phyloP scores from a whole-genome alignment of 1,140 invertebrate species.

The Drosophila neocordata region DNA sequence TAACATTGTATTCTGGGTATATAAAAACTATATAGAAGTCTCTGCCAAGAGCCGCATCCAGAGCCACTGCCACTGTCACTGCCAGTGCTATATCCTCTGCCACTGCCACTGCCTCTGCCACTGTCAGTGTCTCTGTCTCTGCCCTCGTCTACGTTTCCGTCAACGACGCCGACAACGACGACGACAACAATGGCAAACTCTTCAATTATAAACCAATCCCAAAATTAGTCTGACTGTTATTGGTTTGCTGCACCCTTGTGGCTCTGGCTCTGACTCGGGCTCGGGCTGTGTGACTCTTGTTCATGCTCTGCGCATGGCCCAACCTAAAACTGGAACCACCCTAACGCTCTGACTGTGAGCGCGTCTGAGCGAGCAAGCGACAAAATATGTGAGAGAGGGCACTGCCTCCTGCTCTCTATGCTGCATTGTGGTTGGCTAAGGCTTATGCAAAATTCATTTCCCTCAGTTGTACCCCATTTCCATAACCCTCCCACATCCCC shows the following conservation, averaged over 20 bases:
- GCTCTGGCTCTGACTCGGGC: slow-evolving; percentile 16
- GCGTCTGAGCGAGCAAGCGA: slow-evolving; percentile 18
- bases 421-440: slow-evolving; percentile 78
- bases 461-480: not conserved
- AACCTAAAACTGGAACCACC: slow-evolving; percentile 23
- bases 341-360: slow-evolving; percentile 18
- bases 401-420: slow-evolving; percentile 25
- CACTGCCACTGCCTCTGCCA: not conserved
- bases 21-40: slow-evolving; percentile 50
- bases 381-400: not conserved
- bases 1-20: slow-evolving; percentile 6
- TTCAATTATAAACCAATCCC: slow-evolving; percentile 83
- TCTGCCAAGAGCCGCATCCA: slow-evolving; percentile 7
- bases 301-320: slow-evolving; percentile 21
- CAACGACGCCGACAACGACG: not conserved
- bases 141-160: not conserved
- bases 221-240: slow-evolving; percentile 82
- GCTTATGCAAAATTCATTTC: slow-evolving; percentile 77
- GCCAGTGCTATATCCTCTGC: not conserved
- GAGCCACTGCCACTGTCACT: not conserved
- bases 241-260: slow-evolving; percentile 78
- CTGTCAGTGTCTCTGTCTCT: slow-evolving; percentile 2
- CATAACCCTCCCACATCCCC: not conserved
- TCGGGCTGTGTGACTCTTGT: slow-evolving; percentile 22
- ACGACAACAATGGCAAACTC: slow-evolving; percentile 78